Evolutionary conservation across 2,888 invertebrate species (phyloP), one percentile per base, ranked within the genome.

Genomic region (Diogma glabrata): DNA sequence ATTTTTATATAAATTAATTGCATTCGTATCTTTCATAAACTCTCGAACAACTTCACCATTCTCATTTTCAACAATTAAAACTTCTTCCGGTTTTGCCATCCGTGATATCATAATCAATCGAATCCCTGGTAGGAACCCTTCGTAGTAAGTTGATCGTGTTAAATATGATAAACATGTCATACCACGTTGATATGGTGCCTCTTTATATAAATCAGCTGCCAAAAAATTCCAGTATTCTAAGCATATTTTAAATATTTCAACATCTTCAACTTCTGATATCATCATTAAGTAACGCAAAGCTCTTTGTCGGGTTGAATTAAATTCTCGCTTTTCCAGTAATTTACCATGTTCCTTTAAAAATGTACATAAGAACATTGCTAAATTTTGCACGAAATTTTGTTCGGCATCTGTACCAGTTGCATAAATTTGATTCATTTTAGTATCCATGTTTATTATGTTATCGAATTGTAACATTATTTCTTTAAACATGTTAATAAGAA

Each of bases 11-110:
- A 99, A 77, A 74, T 95, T 96, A 62, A 99, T 99, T 30, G 97
- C 90, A 75, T 99, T 99, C 30, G 99, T 99, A 71, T 99, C 99
- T 72, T 97, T 99, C 93, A 99, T 97, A 67, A 99, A 96, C 70
- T 99, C 99, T 56, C 99, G 76, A 9, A 99, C 97, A 54, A 99
- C 95, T 74, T 99, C 97, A 36, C 97, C 97, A 71, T 99, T 96
- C 67, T 99, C 99, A 74, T 99, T 99, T 72, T 99, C 99, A 36
- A 99, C 97, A 45, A 99, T 95, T 54, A 99, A 77, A 28, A 99
- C 99, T 74, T 99, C 99, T 72, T 99, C 99, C 1, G 99, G 99
- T 69, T 96, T 97, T 16, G 97, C 99, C 99, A 99, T 99, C 61
- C 97, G 81, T 54, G 93, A 93, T 64, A 99, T 99, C 95, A 99